Conservation (phyloP, 2,113 vertebrate genomes). For the Podarcis cretensis region DNA sequence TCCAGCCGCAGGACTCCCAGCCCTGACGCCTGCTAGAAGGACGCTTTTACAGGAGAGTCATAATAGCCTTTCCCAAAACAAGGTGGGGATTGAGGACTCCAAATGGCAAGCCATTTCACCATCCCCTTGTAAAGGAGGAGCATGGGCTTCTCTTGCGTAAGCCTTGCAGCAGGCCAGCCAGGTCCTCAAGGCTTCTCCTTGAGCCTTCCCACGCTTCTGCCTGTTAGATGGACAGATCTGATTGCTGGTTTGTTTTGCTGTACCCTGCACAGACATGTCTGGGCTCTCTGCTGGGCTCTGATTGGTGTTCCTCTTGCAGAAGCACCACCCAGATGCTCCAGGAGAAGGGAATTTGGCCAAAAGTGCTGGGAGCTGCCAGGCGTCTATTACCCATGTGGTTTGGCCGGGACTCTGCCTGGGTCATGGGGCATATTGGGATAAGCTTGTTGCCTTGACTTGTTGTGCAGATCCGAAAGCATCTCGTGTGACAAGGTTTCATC, state of each 20-base stretch:
- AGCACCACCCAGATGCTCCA: not conserved
- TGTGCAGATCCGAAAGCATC: not conserved
- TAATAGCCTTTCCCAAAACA: not conserved
- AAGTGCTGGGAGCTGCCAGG: not conserved
- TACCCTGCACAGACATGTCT: not conserved
- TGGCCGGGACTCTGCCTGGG: slow-evolving; percentile 8
- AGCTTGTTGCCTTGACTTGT: not conserved
- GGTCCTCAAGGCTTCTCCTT: not conserved
- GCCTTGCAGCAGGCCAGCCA: not conserved
- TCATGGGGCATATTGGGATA: not conserved
- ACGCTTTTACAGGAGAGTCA: not conserved
- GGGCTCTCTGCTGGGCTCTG: not conserved
- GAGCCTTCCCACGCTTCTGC: not conserved
- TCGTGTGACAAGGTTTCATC: not conserved
- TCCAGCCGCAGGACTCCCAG: not conserved
- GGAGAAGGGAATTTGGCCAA: not conserved
- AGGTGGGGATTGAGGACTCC: not conserved
- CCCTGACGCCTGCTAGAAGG: not conserved
- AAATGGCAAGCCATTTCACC: not conserved
- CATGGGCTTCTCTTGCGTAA: slow-evolving; percentile 1
- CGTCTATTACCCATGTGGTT: not conserved
- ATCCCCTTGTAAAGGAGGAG: not conserved
- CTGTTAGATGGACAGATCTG: not conserved
- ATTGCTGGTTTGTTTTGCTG: not conserved
- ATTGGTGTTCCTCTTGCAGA: not conserved